Conservation (phyloP, 2,888 invertebrate genomes). For the Cantharis rufa region DNA sequence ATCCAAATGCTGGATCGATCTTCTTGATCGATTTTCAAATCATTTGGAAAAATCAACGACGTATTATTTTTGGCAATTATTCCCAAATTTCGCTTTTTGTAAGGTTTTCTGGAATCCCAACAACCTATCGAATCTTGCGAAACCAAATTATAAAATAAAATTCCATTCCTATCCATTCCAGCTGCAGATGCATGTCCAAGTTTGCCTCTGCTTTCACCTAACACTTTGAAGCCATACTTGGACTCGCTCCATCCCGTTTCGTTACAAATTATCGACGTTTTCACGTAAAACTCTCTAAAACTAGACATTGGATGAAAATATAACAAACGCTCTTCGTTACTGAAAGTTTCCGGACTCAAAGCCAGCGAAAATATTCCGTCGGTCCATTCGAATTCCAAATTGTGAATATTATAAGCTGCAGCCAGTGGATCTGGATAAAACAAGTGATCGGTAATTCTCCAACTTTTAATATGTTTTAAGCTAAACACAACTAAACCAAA, state of each 20-base stretch:
- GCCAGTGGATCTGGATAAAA: conserved; percentile 76
- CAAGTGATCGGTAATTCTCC: conserved; percentile 70
- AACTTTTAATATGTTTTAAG: conserved; percentile 62
- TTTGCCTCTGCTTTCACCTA: conserved; percentile 60
- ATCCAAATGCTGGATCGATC: conserved; percentile 74
- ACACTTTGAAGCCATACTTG: conserved; percentile 45
- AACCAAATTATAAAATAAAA: conserved; percentile 81
- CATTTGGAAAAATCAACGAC: conserved; percentile 79
- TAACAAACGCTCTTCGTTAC: conserved; percentile 64
- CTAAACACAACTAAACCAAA: conserved; percentile 56
- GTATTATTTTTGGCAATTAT: conserved; percentile 65
- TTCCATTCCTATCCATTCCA: conserved; percentile 70
- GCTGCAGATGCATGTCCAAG: conserved; percentile 75
- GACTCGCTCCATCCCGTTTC: conserved; percentile 57
- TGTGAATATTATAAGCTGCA: conserved; percentile 74
- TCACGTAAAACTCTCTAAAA: conserved; percentile 75
- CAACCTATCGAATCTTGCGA: conserved; percentile 77
- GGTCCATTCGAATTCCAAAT: conserved; percentile 78
- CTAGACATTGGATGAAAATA: conserved; percentile 85
- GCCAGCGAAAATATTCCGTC: conserved; percentile 81
- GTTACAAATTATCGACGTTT: conserved; percentile 67
- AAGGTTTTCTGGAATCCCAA: conserved; percentile 77
- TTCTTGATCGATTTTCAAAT: conserved; percentile 75
- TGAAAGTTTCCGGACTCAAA: conserved; percentile 61
- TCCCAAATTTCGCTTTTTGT: conserved; percentile 65